phyloP scores from a whole-genome alignment of 2,797 vertebrate species.

The Tympanoctomys barrerae region DNA sequence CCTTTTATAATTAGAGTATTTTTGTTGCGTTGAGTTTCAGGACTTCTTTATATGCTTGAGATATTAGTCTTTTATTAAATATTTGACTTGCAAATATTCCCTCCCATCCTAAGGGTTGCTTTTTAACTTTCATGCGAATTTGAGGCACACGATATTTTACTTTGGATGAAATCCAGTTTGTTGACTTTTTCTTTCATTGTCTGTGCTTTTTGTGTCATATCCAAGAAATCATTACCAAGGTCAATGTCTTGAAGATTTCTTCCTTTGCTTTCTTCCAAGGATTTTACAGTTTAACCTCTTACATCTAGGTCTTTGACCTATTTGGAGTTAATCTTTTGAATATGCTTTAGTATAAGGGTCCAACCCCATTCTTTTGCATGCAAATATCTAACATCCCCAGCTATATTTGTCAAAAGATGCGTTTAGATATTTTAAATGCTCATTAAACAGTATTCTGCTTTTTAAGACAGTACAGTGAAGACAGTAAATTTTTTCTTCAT shows the following conservation, averaged over 20 bases:
- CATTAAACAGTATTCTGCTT: not conserved
- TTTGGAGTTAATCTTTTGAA: not conserved
- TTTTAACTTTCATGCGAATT: not conserved
- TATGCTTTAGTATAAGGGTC: not conserved
- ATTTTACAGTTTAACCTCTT: slow-evolving; percentile 11
- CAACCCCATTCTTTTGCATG: not conserved
- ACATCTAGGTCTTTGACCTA: not conserved
- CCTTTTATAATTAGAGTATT: not conserved
- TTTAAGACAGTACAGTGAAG: not conserved
- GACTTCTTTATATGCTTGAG: too few relatives aligned
- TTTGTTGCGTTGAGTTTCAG: not conserved
- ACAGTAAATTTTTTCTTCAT: not conserved
- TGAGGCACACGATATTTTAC: not conserved
- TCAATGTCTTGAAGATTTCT: not conserved
- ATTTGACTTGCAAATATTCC: too few relatives aligned
- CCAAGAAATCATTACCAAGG: not conserved
- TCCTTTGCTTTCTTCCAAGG: not conserved
- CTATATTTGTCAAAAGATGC: not conserved
- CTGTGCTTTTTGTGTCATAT: not conserved
- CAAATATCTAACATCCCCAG: not conserved
- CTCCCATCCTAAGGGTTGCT: too few relatives aligned
- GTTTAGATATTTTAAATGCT: slow-evolving; percentile 28
- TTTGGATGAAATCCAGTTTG: not conserved
- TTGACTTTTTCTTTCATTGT: too few relatives aligned
- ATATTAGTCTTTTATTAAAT: too few relatives aligned